phyloP scores from a whole-genome alignment of 2,888 invertebrate genomes.

The Megalurothrips usitatus region DNA sequence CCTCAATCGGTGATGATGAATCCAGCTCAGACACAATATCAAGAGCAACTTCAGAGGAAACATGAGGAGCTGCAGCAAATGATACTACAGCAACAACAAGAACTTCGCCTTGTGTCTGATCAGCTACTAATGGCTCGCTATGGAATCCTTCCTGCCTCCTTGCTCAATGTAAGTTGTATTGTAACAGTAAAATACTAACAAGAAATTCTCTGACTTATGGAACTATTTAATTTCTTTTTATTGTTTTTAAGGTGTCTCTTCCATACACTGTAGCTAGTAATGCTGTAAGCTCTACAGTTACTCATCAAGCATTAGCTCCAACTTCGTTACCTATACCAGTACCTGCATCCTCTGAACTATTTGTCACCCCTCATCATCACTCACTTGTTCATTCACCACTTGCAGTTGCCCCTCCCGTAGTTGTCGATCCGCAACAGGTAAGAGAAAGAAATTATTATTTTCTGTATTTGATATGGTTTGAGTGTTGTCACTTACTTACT shows the following conservation, averaged over 20 bases:
- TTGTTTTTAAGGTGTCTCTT: constrained; percentile 40
- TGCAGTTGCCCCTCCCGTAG: constrained; percentile 35
- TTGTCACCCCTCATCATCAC: constrained; percentile 34
- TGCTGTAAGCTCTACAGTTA: constrained; percentile 46
- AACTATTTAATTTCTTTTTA: constrained; percentile 27
- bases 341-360: constrained; percentile 39
- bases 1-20: constrained; percentile 50
- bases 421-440: constrained; percentile 39
- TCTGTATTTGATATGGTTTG: not conserved
- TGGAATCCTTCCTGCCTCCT: constrained; percentile 55
- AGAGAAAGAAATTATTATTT: not conserved
- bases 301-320: constrained; percentile 41
- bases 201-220: not conserved
- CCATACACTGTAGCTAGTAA: constrained; percentile 42
- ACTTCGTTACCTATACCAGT: constrained; percentile 41
- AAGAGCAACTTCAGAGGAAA: constrained; percentile 72
- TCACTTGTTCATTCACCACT: constrained; percentile 31
- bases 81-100: constrained; percentile 81
- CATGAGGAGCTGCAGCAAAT: constrained; percentile 81
- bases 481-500: not conserved
- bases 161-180: constrained; percentile 44
- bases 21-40: constrained; percentile 56
- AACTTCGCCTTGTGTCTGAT: constrained; percentile 78
- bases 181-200: not conserved
- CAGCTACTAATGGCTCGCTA: constrained; percentile 76